These are phyloP conservation scores for Caenorhabditis virilis DNA, from an alignment of 2,888 invertebrate species.

Conservation along the genomic window DNA sequence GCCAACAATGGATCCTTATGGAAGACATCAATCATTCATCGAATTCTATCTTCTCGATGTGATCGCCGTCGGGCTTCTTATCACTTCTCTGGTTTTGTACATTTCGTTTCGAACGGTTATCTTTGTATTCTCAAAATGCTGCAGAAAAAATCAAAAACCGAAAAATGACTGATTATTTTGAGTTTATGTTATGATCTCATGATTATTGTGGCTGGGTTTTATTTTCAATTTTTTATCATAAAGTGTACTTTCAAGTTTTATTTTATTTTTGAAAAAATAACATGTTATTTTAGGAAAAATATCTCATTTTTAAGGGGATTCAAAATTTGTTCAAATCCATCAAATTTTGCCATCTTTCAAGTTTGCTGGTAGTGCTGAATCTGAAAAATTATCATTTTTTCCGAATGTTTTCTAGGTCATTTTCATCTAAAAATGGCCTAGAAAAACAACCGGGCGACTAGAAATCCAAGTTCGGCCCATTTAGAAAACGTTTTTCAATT, in stretches of 20 bases:
- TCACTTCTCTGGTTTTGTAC: background rate
- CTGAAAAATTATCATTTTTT: constrained; percentile 32
- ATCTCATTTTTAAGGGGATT: background rate
- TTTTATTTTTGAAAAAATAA: no score
- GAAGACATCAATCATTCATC: constrained; percentile 7
- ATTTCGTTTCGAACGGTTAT: background rate
- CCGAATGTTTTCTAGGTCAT: no score
- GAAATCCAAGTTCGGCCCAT: no score
- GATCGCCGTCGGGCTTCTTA: background rate
- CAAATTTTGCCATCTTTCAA: constrained; percentile 38
- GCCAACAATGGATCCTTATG: constrained; percentile 14
- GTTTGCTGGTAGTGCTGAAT: constrained; percentile 48
- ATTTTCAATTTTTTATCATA: background rate
- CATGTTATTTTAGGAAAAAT: no score
- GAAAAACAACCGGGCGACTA: no score
- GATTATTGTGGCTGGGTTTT: no score
- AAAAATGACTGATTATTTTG: constrained; percentile 3
- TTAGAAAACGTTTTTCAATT: no score
- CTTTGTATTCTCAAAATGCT: background rate
- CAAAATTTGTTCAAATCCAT: background rate
- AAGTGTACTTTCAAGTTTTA: background rate
- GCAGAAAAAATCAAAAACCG: background rate
- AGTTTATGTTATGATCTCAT: no score
- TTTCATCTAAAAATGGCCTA: no score
- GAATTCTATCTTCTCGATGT: constrained; percentile 8